Conservation (phyloP, 1,140 invertebrate species). For the Drosophila asahinai region DNA sequence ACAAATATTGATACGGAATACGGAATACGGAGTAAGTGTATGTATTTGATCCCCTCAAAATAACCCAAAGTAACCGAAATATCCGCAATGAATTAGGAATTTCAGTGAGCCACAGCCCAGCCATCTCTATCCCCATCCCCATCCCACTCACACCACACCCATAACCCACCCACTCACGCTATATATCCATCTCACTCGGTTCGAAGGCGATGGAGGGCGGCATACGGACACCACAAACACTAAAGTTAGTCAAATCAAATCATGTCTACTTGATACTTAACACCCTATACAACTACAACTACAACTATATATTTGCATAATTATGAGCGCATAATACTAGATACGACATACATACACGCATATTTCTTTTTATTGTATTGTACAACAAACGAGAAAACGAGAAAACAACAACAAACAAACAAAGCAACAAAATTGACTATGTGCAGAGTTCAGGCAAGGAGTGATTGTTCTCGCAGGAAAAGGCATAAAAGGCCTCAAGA, state of each 20-base stretch:
- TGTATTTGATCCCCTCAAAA: background rate
- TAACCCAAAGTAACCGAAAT: no score
- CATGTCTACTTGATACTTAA: constrained; percentile 42
- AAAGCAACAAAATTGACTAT: constrained; percentile 38
- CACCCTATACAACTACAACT: constrained; percentile 17
- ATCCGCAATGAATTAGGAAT: background rate
- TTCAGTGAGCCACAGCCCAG: background rate
- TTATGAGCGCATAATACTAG: constrained; percentile 31
- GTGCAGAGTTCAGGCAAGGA: constrained; percentile 39
- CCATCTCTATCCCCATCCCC: background rate
- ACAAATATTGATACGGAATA: constrained; percentile 25
- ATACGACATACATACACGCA: constrained; percentile 28
- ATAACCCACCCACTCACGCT: background rate
- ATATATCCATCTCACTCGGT: constrained; percentile 13
- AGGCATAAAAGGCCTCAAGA: constrained; percentile 8
- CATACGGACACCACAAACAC: constrained; percentile 3
- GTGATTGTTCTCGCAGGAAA: constrained; percentile 12
- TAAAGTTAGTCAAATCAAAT: constrained; percentile 30
- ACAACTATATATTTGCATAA: constrained; percentile 30
- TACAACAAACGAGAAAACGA: constrained; percentile 35
- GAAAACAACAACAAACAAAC: background rate
- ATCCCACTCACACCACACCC: background rate
- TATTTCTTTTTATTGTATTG: constrained; percentile 58
- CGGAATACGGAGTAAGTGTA: constrained; percentile 13
- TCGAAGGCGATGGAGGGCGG: background rate